These are phyloP conservation scores for Periophthalmus modestus DNA, from an alignment of 2,113 vertebrate species.

Conservation along the genomic window DNA sequence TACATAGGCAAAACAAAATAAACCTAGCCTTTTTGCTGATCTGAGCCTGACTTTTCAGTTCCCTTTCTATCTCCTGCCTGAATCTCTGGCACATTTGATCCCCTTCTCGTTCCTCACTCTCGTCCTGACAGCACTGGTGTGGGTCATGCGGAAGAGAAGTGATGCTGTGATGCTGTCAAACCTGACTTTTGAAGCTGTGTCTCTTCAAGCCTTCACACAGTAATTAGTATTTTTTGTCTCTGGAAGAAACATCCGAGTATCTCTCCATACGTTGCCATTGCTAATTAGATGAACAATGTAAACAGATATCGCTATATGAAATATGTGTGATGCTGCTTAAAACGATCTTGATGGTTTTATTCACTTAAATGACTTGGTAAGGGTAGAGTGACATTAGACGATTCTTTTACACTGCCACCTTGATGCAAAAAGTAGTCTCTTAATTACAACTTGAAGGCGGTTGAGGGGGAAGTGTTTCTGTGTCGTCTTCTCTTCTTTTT, in stretches of 20 bases:
- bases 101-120: not conserved
- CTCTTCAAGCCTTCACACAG: conserved; percentile 5
- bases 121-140: conserved; percentile 20
- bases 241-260: conserved; percentile 21
- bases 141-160: conserved; percentile 20
- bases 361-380: conserved; percentile 42
- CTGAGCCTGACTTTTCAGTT: not conserved
- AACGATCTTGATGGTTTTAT: conserved; percentile 19
- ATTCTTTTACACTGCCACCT: conserved; percentile 42
- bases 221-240: conserved; percentile 45
- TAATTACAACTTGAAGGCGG: conserved; percentile 85
- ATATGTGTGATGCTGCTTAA: conserved; percentile 19
- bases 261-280: conserved; percentile 9
- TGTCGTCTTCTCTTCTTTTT: conserved; percentile 82
- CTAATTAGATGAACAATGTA: conserved; percentile 43
- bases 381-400: conserved; percentile 17
- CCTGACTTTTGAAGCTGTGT: conserved; percentile 18
- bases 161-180: conserved; percentile 33
- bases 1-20: not conserved
- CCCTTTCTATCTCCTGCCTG: conserved; percentile 2
- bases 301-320: conserved; percentile 29
- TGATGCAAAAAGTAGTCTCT: conserved; percentile 81
- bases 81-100: conserved; percentile 22
- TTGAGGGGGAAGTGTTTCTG: conserved; percentile 76
- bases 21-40: not conserved